Evolutionary conservation across 2,113 vertebrate species (phyloP).

Genomic region (Paralichthys olivaceus): DNA sequence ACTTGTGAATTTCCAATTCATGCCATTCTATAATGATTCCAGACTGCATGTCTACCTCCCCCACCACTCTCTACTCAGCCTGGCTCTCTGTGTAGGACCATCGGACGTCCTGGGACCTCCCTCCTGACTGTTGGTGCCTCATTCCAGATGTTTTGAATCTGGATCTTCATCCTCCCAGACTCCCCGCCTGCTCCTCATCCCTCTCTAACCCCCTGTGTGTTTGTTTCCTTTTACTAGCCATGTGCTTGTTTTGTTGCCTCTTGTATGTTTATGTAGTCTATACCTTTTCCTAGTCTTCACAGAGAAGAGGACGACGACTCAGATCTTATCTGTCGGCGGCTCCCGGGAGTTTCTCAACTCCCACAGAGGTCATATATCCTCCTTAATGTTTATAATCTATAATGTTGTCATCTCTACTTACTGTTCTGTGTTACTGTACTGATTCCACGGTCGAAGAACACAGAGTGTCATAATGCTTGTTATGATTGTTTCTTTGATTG

Average conservation of each 20-base stretch:
- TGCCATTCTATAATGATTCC: neutral
- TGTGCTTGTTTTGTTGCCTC: neutral
- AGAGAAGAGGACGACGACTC: neutral
- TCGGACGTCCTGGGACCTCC: neutral
- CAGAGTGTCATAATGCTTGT: too few relatives aligned
- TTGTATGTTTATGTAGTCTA: neutral
- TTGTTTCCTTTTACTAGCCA: neutral
- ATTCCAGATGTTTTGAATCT: slow-evolving; percentile 14
- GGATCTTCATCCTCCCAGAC: slow-evolving; percentile 1
- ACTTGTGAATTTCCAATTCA: neutral
- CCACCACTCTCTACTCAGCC: neutral
- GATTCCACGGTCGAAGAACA: neutral
- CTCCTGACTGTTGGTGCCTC: slow-evolving; percentile 1
- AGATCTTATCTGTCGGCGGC: neutral
- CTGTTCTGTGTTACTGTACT: too few relatives aligned
- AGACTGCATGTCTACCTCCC: neutral
- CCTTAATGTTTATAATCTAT: neutral
- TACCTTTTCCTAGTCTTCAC: neutral
- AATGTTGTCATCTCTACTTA: neutral
- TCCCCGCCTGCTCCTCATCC: neutral
- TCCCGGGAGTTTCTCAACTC: too few relatives aligned
- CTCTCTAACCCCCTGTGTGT: neutral
- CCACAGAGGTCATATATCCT: neutral
- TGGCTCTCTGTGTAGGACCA: neutral
- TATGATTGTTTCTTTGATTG: neutral